phyloP scores from a whole-genome alignment of 1,140 invertebrate species.

The Mylabris phalerata region DNA sequence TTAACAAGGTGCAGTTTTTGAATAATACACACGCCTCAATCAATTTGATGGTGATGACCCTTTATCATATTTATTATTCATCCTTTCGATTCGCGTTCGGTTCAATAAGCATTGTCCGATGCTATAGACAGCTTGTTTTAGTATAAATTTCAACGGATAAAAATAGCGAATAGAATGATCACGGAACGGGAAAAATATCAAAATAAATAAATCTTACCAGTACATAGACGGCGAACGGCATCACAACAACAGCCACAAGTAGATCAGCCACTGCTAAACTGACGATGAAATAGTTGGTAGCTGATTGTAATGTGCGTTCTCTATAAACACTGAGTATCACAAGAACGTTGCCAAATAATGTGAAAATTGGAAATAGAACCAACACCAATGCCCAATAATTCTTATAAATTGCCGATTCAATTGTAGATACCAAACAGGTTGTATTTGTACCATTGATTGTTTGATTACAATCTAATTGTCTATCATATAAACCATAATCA shows the following conservation, averaged over 20 bases:
- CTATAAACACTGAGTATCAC: conserved; percentile 92
- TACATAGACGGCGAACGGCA: conserved; percentile 98
- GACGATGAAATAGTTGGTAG: conserved; percentile 98
- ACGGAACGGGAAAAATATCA: neutral
- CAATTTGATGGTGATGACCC: conserved; percentile 15
- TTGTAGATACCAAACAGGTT: conserved; percentile 17
- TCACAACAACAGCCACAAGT: conserved; percentile 91
- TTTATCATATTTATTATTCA: conserved; percentile 15
- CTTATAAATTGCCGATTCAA: conserved; percentile 3
- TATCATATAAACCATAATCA: conserved; percentile 19
- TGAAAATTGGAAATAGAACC: conserved; percentile 86
- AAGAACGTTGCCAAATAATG: conserved; percentile 93
- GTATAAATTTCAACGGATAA: no score
- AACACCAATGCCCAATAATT: conserved; percentile 52
- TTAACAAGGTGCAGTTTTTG: no score
- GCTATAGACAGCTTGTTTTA: no score
- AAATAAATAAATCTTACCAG: conserved; percentile 62
- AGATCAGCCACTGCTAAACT: conserved; percentile 96
- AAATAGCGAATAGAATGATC: no score
- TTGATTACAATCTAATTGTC: conserved; percentile 31
- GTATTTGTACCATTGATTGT: conserved; percentile 29
- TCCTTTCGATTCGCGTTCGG: conserved; percentile 9
- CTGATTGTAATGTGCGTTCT: conserved; percentile 85
- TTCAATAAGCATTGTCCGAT: conserved; percentile 6
- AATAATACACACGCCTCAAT: neutral